Conservation (phyloP, 2,113 vertebrate genomes). For the Phodopus roborovskii region DNA sequence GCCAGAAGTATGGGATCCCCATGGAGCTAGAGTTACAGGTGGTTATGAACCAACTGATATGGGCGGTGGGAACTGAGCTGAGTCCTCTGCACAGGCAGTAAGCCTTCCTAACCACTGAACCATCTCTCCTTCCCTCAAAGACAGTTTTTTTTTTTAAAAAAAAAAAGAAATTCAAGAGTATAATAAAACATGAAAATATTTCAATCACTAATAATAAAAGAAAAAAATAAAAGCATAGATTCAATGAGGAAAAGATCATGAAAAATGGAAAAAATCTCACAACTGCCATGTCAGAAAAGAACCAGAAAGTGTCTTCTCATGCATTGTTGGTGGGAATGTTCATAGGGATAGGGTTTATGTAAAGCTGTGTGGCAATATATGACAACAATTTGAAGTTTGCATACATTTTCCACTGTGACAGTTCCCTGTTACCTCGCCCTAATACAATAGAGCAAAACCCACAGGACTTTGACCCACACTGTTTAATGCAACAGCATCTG, state of each 20-base stretch:
- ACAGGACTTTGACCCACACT: not conserved
- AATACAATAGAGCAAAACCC: not conserved
- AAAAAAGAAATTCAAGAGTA: not conserved
- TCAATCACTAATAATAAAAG: not conserved
- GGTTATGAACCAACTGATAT: not conserved
- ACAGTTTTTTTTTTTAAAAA: no score
- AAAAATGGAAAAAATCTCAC: not conserved
- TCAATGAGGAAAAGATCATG: not conserved
- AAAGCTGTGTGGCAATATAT: not conserved
- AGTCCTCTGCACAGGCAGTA: not conserved
- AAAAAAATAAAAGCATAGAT: not conserved
- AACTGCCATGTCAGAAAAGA: not conserved
- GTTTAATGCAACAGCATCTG: rapidly evolving
- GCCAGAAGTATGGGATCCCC: not conserved
- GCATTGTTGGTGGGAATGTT: not conserved
- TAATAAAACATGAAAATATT: not conserved
- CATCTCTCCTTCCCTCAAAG: not conserved
- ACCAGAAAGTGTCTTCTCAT: not conserved
- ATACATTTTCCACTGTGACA: not conserved
- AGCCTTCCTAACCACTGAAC: not conserved
- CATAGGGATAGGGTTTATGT: not conserved
- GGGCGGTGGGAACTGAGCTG: not conserved
- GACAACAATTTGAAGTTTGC: not conserved
- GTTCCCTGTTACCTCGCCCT: not conserved
- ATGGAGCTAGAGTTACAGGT: not conserved